phyloP scores from a whole-genome alignment of 2,113 vertebrate genomes.

The Phoxinus phoxinus region DNA sequence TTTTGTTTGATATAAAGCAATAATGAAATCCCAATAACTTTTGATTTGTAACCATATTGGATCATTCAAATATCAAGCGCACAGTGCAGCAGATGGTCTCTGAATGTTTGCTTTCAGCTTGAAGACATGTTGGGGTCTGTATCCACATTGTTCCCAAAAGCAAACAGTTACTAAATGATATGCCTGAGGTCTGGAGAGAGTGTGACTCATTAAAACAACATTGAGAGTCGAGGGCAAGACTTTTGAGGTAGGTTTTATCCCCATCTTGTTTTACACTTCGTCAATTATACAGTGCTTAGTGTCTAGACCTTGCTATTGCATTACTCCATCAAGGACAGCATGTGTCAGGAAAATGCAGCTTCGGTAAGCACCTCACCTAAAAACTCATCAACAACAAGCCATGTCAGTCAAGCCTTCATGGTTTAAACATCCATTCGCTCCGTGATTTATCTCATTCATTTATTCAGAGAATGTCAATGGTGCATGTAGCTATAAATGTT shows the following conservation, averaged over 20 bases:
- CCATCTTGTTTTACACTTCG: conserved; percentile 78
- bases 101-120: conserved; percentile 16
- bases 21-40: not conserved
- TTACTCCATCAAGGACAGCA: conserved; percentile 56
- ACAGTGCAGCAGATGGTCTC: not conserved
- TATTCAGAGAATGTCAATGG: not conserved
- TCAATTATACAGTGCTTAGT: conserved; percentile 75
- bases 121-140: not conserved
- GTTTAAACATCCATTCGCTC: not conserved
- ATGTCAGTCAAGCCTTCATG: not conserved
- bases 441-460: not conserved
- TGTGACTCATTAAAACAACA: conserved; percentile 53
- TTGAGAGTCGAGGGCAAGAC: conserved; percentile 47
- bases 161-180: conserved; percentile 26
- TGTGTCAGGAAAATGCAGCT: conserved; percentile 31
- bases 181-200: conserved; percentile 25
- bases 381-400: conserved; percentile 23
- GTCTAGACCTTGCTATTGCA: conserved; percentile 71
- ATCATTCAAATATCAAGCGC: not conserved
- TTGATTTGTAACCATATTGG: not conserved
- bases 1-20: not conserved
- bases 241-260: conserved; percentile 61
- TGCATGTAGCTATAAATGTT: not conserved
- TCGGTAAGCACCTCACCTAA: conserved; percentile 11
- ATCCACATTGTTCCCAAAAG: not conserved